Evolutionary conservation across 2,888 invertebrate genomes (phyloP).

Genomic region (Pachydiplax longipennis): DNA sequence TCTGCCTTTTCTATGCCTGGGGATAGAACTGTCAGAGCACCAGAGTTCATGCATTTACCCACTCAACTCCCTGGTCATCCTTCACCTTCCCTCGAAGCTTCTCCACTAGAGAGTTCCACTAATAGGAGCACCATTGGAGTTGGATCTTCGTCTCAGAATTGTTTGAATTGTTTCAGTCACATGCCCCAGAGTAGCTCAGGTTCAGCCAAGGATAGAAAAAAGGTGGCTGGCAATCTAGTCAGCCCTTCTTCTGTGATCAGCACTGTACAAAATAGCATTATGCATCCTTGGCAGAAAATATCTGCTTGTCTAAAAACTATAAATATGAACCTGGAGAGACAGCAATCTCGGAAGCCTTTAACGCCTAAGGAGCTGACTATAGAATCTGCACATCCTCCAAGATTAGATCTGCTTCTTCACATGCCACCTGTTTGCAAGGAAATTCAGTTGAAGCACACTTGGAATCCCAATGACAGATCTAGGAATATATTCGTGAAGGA

Average conservation of each 20-base stretch:
- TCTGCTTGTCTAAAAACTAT: constrained; percentile 77
- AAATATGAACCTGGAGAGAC: constrained; percentile 87
- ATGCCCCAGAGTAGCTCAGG: background rate
- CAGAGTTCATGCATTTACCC: background rate
- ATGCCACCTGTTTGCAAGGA: constrained; percentile 94
- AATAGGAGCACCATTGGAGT: background rate
- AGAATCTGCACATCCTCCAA: constrained; percentile 89
- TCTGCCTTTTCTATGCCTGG: background rate
- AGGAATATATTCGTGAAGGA: constrained; percentile 99
- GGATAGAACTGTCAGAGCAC: background rate
- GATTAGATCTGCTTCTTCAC: constrained; percentile 94
- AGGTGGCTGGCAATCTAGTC: background rate
- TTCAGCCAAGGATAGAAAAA: background rate
- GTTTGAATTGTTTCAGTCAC: constrained; percentile 22
- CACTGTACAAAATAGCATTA: constrained; percentile 71
- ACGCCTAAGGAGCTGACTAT: constrained; percentile 88
- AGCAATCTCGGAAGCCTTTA: constrained; percentile 86
- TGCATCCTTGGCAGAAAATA: constrained; percentile 99
- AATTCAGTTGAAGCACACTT: constrained; percentile 90
- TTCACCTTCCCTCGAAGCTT: background rate
- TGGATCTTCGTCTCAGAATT: background rate
- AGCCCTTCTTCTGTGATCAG: background rate
- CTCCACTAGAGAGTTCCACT: background rate
- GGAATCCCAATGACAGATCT: constrained; percentile 96
- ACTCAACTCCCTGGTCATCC: background rate